phyloP scores from a whole-genome alignment of 92 coral and sea anemone species.

The Paragorgia papillata region DNA sequence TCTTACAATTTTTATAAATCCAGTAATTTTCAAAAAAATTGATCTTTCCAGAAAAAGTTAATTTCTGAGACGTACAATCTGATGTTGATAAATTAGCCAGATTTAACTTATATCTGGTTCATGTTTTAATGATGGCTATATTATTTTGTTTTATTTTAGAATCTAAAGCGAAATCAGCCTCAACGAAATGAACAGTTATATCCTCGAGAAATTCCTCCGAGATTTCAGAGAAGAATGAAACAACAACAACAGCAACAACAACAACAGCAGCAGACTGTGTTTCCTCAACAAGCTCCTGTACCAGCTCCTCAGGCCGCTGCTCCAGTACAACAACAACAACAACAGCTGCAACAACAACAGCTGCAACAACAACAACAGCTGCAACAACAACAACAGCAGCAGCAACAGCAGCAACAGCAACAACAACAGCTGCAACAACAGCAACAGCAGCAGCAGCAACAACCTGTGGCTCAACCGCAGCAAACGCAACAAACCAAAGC shows the following conservation, averaged over 20 bases:
- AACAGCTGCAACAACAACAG: conserved; percentile 66
- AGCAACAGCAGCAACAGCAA: conserved; percentile 69
- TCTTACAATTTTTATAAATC: not conserved
- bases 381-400: conserved; percentile 59
- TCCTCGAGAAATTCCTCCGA: conserved; percentile 95
- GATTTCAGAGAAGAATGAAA: conserved; percentile 87
- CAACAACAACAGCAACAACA: conserved; percentile 85
- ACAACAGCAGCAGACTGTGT: conserved; percentile 64
- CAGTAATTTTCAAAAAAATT: too few species aligned
- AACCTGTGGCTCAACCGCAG: conserved; percentile 62
- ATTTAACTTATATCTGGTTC: too few species aligned
- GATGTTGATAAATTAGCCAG: too few species aligned
- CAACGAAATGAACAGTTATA: conserved; percentile 94
- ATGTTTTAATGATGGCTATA: not conserved
- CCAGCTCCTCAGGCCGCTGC: not conserved
- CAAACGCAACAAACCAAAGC: conserved; percentile 56
- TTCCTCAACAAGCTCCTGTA: conserved; percentile 65
- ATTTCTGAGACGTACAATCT: too few species aligned
- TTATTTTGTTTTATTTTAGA: conserved; percentile 23
- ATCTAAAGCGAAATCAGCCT: conserved; percentile 67
- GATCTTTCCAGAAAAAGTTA: too few species aligned
- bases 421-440: too few species aligned
- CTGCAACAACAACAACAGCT: conserved; percentile 64
- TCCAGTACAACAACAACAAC: too few species aligned
- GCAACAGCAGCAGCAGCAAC: conserved; percentile 64